phyloP scores from a whole-genome alignment of 1,140 invertebrate species.

The Pseudomyrmex pallidus region DNA sequence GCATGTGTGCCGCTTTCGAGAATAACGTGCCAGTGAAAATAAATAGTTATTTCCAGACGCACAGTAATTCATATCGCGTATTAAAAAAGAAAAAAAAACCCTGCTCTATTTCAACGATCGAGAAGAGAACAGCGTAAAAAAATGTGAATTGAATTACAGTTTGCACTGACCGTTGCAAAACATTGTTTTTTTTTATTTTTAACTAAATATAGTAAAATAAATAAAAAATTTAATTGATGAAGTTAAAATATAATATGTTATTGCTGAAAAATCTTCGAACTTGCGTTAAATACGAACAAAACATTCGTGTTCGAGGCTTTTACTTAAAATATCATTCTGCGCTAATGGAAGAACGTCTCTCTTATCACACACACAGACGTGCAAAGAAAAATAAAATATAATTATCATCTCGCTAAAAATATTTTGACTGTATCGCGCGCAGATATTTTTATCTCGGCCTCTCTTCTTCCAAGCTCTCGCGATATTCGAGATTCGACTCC shows the following conservation, averaged over 20 bases:
- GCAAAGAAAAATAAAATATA: slow-evolving; percentile 27
- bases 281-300: neutral
- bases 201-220: no score
- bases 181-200: neutral
- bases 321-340: slow-evolving; percentile 6
- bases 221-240: neutral
- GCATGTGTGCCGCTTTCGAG: slow-evolving; percentile 12
- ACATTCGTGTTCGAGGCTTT: neutral
- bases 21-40: slow-evolving; percentile 33
- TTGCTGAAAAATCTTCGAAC: neutral
- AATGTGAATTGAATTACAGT: neutral
- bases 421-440: slow-evolving; percentile 34
- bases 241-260: neutral
- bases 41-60: slow-evolving; percentile 54
- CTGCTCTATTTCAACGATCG: neutral
- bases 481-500: neutral
- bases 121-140: neutral
- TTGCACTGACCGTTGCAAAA: neutral
- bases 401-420: slow-evolving; percentile 55
- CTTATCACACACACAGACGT: neutral
- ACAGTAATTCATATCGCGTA: slow-evolving; percentile 11
- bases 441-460: slow-evolving; percentile 56
- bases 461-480: neutral
- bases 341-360: neutral
- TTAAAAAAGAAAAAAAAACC: neutral